These are phyloP conservation scores for Lepetodrilus schrolli DNA, from an alignment of 2,888 invertebrate genomes.

Conservation along the genomic window DNA sequence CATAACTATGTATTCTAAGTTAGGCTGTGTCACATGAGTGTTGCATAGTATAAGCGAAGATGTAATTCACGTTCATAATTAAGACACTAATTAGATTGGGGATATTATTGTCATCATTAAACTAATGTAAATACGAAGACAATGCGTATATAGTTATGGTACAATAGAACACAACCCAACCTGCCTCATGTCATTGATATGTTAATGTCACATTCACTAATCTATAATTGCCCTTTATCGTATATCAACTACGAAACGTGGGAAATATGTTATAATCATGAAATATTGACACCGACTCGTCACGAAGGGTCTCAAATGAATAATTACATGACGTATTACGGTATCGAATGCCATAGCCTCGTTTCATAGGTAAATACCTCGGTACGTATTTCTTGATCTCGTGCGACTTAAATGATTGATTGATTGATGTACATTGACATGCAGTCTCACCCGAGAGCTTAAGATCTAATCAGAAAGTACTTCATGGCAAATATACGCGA, in stretches of 20 bases:
- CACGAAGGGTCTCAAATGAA: neutral
- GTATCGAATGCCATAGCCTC: neutral
- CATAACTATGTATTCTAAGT: neutral
- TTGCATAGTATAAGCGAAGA: neutral
- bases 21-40: neutral
- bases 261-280: neutral
- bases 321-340: neutral
- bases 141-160: neutral
- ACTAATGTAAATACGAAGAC: too few relatives aligned
- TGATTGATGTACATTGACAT: neutral
- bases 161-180: neutral
- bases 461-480: constrained; percentile 13
- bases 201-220: too few relatives aligned
- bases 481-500: neutral
- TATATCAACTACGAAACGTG: too few relatives aligned
- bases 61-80: too few relatives aligned
- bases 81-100: too few relatives aligned
- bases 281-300: neutral
- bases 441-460: neutral
- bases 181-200: too few relatives aligned
- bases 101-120: too few relatives aligned
- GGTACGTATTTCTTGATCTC: neutral
- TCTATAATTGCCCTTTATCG: too few relatives aligned
- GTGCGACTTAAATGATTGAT: neutral
- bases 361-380: neutral